Base-by-base conservation (phyloP, 2,888 invertebrate genomes). In the Lottia scabra region DNA sequence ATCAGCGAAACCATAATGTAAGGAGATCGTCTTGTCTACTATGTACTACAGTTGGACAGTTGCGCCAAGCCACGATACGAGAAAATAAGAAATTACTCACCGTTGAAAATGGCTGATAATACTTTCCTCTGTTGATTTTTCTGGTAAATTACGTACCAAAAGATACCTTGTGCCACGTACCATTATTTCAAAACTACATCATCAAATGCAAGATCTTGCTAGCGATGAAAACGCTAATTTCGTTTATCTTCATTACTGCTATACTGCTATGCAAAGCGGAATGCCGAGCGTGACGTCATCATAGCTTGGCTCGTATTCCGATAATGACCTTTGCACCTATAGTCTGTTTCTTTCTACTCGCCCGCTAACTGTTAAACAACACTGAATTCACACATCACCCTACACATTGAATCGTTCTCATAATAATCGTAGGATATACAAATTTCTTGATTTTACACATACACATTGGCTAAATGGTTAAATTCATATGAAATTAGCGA, bases 151-250 rank as follows among this genome's bases (percentile, higher is more conserved):
- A 94, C 97, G 98, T 94, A 98, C 97, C 96, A 97, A 97, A 93
- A 98, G 95, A 94, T 98, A 97, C 94, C 98, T 96, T 94, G 97
- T 97, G 96, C 98, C 97, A 95, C 98, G 97, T 95, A 98, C 98
- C 98, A 98, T 98, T 76, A 80, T 84, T 67, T 76, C 67, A 77
- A 68, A 56, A 72, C 80, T 80, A 80, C 80, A 80, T 80, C 56
- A 56, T 56, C 56, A 56, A 56, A 19, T 56, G 56, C 56, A 56
- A 56, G 78, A 69, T 78, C 77, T 75, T 67, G 67, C 48, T 63
- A 30, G 27, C 62, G 15, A 64, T 67, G 68, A 75, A 77, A 75
- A 72, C 75, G 75, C 77, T 75, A 77, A 75, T 72, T 68, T 68
- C 44, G 43, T 16, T 16, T 46, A 56, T 23, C 19, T 56, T 56